Conservation (phyloP, 2,888 invertebrate genomes). For the Eucera pruinosa region DNA sequence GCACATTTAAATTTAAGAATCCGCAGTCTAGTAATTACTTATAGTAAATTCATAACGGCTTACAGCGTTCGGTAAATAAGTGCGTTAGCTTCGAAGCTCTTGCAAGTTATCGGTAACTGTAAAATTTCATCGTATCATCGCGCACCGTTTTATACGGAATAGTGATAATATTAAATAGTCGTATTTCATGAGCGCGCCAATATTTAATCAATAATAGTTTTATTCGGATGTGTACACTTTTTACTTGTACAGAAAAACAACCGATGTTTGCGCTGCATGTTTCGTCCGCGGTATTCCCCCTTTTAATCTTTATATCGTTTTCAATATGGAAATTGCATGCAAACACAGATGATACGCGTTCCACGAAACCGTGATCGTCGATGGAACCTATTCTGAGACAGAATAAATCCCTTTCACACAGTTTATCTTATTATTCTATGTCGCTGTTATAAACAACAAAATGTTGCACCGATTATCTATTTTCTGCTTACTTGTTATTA, state of each 20-base stretch:
- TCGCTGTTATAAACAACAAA: too few relatives aligned
- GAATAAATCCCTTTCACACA: not conserved
- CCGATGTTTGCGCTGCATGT: slow-evolving; percentile 10
- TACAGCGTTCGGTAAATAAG: not conserved
- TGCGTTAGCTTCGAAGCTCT: not conserved
- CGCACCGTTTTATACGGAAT: slow-evolving; percentile 15
- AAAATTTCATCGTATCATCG: slow-evolving; percentile 13
- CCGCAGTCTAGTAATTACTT: too few relatives aligned
- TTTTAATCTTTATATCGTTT: slow-evolving; percentile 23
- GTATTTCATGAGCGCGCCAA: slow-evolving; percentile 3
- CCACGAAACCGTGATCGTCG: not conserved
- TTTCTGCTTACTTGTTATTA: too few relatives aligned
- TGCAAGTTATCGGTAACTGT: slow-evolving; percentile 5
- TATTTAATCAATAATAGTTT: slow-evolving; percentile 27
- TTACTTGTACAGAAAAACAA: slow-evolving; percentile 5
- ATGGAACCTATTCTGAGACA: not conserved
- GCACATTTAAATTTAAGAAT: too few relatives aligned
- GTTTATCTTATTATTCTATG: not conserved
- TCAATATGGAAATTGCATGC: slow-evolving; percentile 22
- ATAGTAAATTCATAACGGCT: slow-evolving; percentile 2
- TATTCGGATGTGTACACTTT: slow-evolving; percentile 18
- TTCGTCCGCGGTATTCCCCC: not conserved
- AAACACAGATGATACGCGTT: not conserved
- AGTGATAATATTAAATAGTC: not conserved
- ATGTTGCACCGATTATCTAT: too few relatives aligned